These are phyloP conservation scores for Bilobella aurantiaca DNA, from an alignment of 1,140 invertebrate species.

Conservation along the genomic window DNA sequence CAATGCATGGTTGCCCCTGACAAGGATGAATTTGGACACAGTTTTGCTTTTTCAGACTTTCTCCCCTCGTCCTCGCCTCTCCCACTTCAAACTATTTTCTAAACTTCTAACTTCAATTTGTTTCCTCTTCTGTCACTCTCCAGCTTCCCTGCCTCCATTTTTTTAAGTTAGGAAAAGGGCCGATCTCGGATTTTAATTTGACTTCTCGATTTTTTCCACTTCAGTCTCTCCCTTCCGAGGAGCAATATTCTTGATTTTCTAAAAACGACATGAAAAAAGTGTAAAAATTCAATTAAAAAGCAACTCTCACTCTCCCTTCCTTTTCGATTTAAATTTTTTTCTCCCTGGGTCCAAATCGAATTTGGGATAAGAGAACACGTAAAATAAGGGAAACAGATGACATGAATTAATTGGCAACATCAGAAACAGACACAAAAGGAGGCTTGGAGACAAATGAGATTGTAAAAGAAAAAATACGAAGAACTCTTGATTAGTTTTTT, in stretches of 20 bases:
- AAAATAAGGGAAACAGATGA: not conserved
- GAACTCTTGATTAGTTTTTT: constrained; percentile 3
- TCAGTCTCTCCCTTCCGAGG: no score
- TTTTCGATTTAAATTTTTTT: not conserved
- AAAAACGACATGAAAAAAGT: not conserved
- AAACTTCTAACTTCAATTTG: constrained; percentile 6
- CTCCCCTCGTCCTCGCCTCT: constrained; percentile 8
- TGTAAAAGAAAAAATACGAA: not conserved
- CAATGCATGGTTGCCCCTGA: constrained; percentile 27
- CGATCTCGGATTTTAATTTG: not conserved
- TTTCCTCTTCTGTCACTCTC: constrained; percentile 17
- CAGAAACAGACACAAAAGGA: constrained; percentile 2
- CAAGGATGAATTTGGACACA: constrained; percentile 33
- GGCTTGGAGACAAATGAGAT: constrained; percentile 15
- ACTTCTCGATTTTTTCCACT: not conserved
- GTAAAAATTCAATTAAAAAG: constrained; percentile 8
- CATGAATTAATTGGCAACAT: constrained; percentile 1
- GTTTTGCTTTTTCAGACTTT: constrained; percentile 35
- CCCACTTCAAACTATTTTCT: constrained; percentile 7
- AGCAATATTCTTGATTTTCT: not conserved
- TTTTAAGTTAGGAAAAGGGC: not conserved
- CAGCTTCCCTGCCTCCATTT: constrained; percentile 4
- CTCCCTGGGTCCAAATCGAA: not conserved
- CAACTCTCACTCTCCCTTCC: no score
- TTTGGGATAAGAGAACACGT: not conserved